Base-by-base conservation (phyloP, 2,797 vertebrate genomes). In the Anomalospiza imberbis region DNA sequence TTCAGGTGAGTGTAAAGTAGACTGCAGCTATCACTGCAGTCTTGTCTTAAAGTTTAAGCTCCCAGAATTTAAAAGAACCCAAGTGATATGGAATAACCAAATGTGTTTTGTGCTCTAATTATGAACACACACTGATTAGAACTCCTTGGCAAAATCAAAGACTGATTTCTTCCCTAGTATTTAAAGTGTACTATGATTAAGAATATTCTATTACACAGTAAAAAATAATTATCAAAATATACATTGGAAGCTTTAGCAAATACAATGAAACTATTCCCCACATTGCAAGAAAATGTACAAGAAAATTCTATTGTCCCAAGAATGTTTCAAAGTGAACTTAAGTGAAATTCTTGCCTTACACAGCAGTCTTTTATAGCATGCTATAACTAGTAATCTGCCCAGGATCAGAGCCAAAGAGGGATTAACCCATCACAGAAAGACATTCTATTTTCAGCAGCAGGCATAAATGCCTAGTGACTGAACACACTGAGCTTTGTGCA, bases 391-490 rank as follows among this genome's bases (percentile, higher is more conserved):
- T 98, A 98, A 98, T 98, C 98, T 88, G 62, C 78, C 92, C 94
- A 96, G 96, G 93, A 97, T 70, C 82, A 88, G 94, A 97, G 98
- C 97, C 98, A 97, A 97, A 96, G 92, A 95, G 82, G 98, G 98
- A 98, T 98, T 98, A 98, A 98, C 97, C 95, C 97, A 90, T 95
- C 97, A 96, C 94, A 96, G 96, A 95, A 96, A 98, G 97, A 97
- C 94, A 14, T 97, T 97, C 97, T 98, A 98, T 98, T 98, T 98
- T 96, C 55, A 79, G 95, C 95, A 88, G 77, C 80, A 70, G 65
- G 94, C 97, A 85, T 97, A 97, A 97, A 97, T 97, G 96, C 96
- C 88, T 84, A 87, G 91, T 95, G 95, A 90, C 96, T 93, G 96
- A 94, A 90, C 94, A 93, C 58, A 36, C 51, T 79, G 92, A 95